These are phyloP conservation scores for Paralichthys olivaceus DNA, from an alignment of 2,113 vertebrate species.

Conservation along the genomic window DNA sequence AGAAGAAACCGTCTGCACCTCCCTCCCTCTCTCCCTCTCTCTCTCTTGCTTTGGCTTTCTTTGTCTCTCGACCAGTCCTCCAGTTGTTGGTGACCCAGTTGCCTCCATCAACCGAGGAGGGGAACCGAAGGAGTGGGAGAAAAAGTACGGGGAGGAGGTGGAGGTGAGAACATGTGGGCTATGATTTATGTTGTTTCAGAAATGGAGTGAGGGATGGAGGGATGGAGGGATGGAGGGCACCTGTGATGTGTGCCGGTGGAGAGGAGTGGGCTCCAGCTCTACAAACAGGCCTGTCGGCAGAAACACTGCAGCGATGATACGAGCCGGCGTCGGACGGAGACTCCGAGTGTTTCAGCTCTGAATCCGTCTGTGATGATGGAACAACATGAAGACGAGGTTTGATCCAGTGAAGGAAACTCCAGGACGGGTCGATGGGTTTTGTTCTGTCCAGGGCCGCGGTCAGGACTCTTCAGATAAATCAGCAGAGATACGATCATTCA, in stretches of 20 bases:
- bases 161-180: slow-evolving; percentile 64
- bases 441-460: no score
- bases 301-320: no score
- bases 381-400: no score
- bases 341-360: no score
- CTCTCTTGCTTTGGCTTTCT: background rate
- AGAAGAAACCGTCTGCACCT: slow-evolving; percentile 7
- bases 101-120: slow-evolving; percentile 47
- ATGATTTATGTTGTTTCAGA: slow-evolving; percentile 72
- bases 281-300: no score
- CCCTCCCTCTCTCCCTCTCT: background rate
- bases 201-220: slow-evolving; percentile 33
- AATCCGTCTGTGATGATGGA: no score
- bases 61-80: slow-evolving; percentile 34
- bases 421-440: background rate
- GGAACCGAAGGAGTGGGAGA: slow-evolving; percentile 56
- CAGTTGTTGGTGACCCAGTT: slow-evolving; percentile 67
- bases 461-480: background rate
- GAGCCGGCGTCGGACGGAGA: no score
- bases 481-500: background rate
- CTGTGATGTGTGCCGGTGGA: slow-evolving; percentile 4
- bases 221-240: slow-evolving; percentile 18
- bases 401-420: background rate
- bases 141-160: slow-evolving; percentile 39
- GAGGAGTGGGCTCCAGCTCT: no score